Evolutionary conservation across 2,888 invertebrate species (phyloP).

Genomic region (Asteroscopus sphinx): DNA sequence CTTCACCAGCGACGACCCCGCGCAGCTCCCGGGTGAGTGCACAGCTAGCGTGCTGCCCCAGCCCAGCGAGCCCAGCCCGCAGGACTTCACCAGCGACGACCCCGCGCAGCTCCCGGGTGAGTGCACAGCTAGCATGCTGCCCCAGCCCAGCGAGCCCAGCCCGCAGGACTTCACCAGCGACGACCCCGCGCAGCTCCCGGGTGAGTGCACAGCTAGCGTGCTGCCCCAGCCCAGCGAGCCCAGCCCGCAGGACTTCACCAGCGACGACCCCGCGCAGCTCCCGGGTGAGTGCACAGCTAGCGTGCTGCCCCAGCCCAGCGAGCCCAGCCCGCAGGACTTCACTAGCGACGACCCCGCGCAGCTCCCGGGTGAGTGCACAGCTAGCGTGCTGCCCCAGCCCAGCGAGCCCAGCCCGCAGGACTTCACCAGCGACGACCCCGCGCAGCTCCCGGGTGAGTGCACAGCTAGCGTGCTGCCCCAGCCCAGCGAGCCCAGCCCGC

Average conservation of each 20-base stretch:
- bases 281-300: conserved; percentile 19
- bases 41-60: not conserved
- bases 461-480: conserved; percentile 3
- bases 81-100: not conserved
- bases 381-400: conserved; percentile 1
- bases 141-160: not conserved
- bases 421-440: conserved; percentile 71
- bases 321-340: not conserved
- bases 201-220: not conserved
- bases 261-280: conserved; percentile 5
- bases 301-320: not conserved
- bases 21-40: not conserved
- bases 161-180: conserved; percentile 71
- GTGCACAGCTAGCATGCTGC: not conserved
- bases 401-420: conserved; percentile 61
- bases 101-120: not conserved
- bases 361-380: not conserved
- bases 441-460: conserved; percentile 1
- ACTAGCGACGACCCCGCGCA: not conserved
- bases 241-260: conserved; percentile 53
- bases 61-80: not conserved
- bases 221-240: conserved; percentile 29
- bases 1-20: conserved; percentile 56
- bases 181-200: not conserved
- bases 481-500: conserved; percentile 13